A percentile compares a stretch with the other conserved stretches of the same genome.
Conservation (phyloP, 2,113 vertebrate species). For the Phyllostomus discolor region DNA sequence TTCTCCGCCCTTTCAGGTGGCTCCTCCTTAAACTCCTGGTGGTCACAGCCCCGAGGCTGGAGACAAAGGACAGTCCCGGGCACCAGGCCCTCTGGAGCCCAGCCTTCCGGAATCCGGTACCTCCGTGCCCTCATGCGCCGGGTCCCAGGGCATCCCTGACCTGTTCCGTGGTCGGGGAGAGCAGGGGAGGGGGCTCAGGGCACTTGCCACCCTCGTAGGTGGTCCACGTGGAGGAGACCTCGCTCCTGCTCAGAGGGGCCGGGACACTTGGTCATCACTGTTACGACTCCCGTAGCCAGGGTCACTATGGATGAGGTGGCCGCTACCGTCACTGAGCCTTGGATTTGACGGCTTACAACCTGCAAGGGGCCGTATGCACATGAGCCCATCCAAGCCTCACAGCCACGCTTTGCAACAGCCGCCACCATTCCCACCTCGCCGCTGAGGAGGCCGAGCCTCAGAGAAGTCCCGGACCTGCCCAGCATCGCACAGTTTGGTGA, state of each 20-base stretch:
- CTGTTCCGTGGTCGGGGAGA: not conserved
- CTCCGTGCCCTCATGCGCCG: not conserved
- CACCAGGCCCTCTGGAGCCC: no score
- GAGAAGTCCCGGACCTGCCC: not conserved
- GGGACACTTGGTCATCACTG: accelerated
- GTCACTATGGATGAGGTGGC: accelerated
- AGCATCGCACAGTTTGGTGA: not conserved
- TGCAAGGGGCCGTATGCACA: no score
- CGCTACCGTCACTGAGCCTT: accelerated
- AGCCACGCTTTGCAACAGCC: accelerated
- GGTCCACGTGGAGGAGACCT: not conserved
- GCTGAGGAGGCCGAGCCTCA: not conserved
- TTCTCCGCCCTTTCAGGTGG: not conserved
- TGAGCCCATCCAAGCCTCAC: not conserved
- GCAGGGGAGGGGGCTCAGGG: not conserved
- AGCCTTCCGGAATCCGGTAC: accelerated
- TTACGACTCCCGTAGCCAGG: accelerated
- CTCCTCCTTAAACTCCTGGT: not conserved
- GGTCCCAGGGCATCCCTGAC: not conserved
- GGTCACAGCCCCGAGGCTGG: not conserved
- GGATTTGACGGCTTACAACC: no score
- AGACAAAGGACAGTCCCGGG: not conserved
- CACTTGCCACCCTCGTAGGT: not conserved
- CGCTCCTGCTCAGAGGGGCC: not conserved
- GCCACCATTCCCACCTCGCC: not conserved